phyloP scores from a whole-genome alignment of 2,888 invertebrate genomes.

The Meta bourneti region DNA sequence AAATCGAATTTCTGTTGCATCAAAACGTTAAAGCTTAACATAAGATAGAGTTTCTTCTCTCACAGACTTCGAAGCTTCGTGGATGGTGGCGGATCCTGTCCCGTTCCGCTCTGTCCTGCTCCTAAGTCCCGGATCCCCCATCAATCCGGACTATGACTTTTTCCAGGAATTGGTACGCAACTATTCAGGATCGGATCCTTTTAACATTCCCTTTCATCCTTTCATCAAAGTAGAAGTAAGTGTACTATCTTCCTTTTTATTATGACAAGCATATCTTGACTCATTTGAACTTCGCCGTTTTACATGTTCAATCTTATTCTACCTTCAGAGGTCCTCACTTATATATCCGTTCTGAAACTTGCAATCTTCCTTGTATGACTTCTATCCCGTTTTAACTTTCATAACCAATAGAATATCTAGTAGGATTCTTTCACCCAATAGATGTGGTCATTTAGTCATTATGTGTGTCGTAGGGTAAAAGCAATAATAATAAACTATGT shows the following conservation, averaged over 20 bases:
- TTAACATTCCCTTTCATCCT: constrained; percentile 89
- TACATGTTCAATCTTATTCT: too few relatives aligned
- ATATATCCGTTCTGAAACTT: too few relatives aligned
- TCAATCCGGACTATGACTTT: constrained; percentile 86
- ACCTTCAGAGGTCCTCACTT: too few relatives aligned
- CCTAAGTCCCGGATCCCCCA: constrained; percentile 88
- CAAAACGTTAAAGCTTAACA: not conserved
- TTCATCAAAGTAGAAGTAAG: constrained; percentile 82
- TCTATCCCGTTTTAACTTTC: too few relatives aligned
- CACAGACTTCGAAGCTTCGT: constrained; percentile 65
- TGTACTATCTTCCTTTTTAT: not conserved
- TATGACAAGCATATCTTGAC: too few relatives aligned
- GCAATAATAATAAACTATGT: too few relatives aligned
- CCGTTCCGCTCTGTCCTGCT: constrained; percentile 90
- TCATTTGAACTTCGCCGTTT: too few relatives aligned
- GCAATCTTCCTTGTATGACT: too few relatives aligned
- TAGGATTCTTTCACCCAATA: too few relatives aligned
- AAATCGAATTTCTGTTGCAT: not conserved
- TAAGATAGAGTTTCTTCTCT: not conserved
- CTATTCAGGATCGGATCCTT: constrained; percentile 87
- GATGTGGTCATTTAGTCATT: too few relatives aligned
- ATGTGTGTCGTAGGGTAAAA: too few relatives aligned
- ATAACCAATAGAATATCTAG: too few relatives aligned
- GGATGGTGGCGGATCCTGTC: constrained; percentile 67
- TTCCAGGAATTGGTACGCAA: constrained; percentile 87